Conservation (phyloP, 53 echinoderm and acorn worm genomes). For the Stichopus horrens region DNA sequence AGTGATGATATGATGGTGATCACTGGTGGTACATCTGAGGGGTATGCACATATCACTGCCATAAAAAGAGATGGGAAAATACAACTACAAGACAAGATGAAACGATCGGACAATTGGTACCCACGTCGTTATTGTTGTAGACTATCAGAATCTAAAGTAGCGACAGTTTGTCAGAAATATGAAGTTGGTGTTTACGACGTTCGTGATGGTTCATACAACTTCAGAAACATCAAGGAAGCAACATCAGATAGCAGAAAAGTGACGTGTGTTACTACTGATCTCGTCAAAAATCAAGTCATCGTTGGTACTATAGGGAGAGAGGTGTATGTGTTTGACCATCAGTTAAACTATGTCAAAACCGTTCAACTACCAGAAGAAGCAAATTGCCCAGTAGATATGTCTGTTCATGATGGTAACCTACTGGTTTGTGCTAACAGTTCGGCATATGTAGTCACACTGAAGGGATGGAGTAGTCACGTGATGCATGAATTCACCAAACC, state of each 20-base stretch:
- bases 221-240: background rate
- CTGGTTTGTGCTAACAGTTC: background rate
- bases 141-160: background rate
- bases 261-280: background rate
- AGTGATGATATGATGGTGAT: background rate
- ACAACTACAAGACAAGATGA: background rate
- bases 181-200: conserved; percentile 2
- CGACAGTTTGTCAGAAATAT: background rate
- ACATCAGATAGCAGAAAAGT: background rate
- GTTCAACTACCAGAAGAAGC: background rate
- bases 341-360: background rate
- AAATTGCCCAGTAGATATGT: background rate
- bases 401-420: background rate
- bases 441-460: too few relatives aligned
- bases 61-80: background rate
- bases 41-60: background rate
- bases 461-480: too few relatives aligned
- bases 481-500: too few relatives aligned
- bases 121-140: background rate
- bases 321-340: background rate
- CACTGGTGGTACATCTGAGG: background rate
- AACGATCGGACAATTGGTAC: background rate
- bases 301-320: background rate
- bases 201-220: background rate
- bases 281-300: background rate